Evolutionary conservation across 2,113 vertebrate species (phyloP), one percentile per base, ranked within the genome.

Genomic region (Pogonocichla stellata): DNA sequence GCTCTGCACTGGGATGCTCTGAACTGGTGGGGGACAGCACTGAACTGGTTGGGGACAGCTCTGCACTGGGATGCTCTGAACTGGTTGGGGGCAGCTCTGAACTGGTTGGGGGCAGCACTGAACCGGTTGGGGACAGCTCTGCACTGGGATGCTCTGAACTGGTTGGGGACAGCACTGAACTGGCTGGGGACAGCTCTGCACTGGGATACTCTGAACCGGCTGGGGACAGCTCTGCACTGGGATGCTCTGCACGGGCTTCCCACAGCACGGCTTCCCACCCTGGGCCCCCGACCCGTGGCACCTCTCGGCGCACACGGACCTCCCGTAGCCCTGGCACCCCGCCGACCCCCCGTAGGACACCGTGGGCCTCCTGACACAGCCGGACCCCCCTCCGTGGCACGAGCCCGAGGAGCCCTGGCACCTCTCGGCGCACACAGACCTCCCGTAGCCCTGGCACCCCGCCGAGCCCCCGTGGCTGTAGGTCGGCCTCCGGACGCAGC

Each of bases 351-450:
- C 91, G 0, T 80, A 95, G 82, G 48, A 75, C 71, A 75, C 88
- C 0, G 82, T 65, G 53, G 93, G 93, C 0, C 96, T 91, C 89
- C 96, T 69, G 64, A 88, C 89, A 0, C 93, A 93, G 28, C 40
- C 12, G 0, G 54, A 51, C 1, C 70, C 69, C 2, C 29, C 70
- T 0, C 54, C 67, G 0, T 70, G 67, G 28, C 67, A 70, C 19
- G 47, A 69, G 4, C 67, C 20, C 2, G 67, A 53, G 28, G 11
- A 53, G 18, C 53, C 53, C 11, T 31, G 56, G 64, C 92, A 87
- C 36, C 82, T 64, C 74, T 93, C 92, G 0, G 94, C 10, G 22
- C 92, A 92, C 42, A 92, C 95, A 0, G 95, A 87, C 25, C 90
- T 40, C 50, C 95, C 90, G 0, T 91, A 90, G 9, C 88, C 8